Evolutionary conservation across 2,797 vertebrate genomes (phyloP), one percentile per base, ranked within the genome.

Genomic region (Poecilia gillii): DNA sequence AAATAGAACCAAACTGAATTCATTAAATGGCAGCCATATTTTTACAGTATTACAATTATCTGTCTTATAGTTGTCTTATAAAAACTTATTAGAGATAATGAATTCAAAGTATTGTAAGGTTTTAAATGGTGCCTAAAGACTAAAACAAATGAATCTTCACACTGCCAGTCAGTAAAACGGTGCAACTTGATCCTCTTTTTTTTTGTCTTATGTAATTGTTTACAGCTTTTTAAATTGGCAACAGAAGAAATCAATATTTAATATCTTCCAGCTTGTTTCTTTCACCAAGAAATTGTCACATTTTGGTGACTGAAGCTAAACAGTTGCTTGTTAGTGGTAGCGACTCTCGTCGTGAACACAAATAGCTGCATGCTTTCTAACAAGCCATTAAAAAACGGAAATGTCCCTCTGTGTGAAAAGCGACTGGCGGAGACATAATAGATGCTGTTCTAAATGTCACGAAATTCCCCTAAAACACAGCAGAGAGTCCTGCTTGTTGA

Each of bases 341-440:
- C 68, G 71, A 51, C 71, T 79, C 41, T 55, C 75, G 59, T 80
- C 25, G 14, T 41, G 72, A 73, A 53, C 71, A 16, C 76, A 46
- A 51, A 77, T 74, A 77, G 78, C 81, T 71, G 85, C 81, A 55
- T 49, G 77, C 43, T 77, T 77, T 72, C 82, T 88, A 90, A 91
- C 85, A 81, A 89, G 86, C 83, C 72, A 88, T 89, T 90, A 85
- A 85, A 87, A 82, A 41, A 72, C 43, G 57, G 71, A 77, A 77
- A 76, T 80, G 71, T 76, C 13, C 33, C 71, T 74, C 59, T 36
- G 4, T 71, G 73, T 80, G 76, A 78, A 28, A 47, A 62, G 73
- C 55, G 72, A 80, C 49, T 86, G 73, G 45, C 51, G 14, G 82
- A 74, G 79, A 59, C 49, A 76, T 81, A 78, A 64, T 72, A 28